Percentiles rank a stretch among this genome's conserved stretches.
These are phyloP conservation scores for Zaprionus lineosus DNA, from an alignment of 2,888 invertebrate species.

Conservation along the genomic window DNA sequence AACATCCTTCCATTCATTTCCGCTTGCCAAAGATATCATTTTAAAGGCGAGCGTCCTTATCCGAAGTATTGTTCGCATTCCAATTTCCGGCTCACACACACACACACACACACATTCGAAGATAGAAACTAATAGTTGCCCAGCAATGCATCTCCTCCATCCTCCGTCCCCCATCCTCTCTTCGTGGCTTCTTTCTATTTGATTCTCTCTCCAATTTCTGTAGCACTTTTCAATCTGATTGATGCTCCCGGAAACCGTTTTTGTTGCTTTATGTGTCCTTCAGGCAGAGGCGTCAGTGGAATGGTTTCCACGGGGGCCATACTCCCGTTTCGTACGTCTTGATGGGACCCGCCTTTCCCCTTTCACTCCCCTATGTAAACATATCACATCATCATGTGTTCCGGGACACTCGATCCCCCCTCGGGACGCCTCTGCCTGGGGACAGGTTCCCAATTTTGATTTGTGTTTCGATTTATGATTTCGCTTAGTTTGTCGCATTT, in stretches of 20 bases:
- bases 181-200: too few species aligned
- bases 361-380: too few species aligned
- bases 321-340: neutral
- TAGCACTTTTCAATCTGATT: constrained; percentile 48
- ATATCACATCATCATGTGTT: too few species aligned
- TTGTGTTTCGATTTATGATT: constrained; percentile 43
- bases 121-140: constrained; percentile 37
- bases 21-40: constrained; percentile 37
- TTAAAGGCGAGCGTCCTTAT: constrained; percentile 25
- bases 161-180: neutral
- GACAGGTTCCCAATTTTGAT: constrained; percentile 21
- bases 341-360: too few species aligned
- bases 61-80: constrained; percentile 60
- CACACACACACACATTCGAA: too few species aligned
- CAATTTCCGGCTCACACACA: constrained; percentile 61
- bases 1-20: constrained; percentile 58
- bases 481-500: constrained; percentile 25
- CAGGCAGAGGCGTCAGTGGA: too few species aligned
- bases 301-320: neutral
- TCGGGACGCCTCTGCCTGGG: too few species aligned
- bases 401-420: too few species aligned
- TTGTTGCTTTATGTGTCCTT: constrained; percentile 7
- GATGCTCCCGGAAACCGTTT: constrained; percentile 68
- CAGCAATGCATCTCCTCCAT: constrained; percentile 6
- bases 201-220: constrained; percentile 4